These are phyloP conservation scores for Dexiosoma caninum DNA, from an alignment of 2,888 invertebrate genomes.

Conservation along the genomic window DNA sequence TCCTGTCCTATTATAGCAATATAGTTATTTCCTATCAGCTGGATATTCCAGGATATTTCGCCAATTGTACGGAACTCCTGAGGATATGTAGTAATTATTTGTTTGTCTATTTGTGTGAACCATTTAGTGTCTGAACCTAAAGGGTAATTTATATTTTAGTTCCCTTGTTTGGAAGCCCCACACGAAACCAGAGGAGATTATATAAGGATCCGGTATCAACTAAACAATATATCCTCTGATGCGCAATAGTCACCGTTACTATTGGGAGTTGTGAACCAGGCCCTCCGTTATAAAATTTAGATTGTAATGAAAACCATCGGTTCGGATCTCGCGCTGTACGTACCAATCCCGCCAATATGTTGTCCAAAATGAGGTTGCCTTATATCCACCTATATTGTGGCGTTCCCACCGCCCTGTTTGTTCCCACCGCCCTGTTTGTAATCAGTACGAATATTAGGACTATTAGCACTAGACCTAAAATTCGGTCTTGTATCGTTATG, in stretches of 20 bases:
- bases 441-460: no score
- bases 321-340: neutral
- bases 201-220: neutral
- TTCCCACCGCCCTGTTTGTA: no score
- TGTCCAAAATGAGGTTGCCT: neutral
- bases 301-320: neutral
- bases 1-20: neutral
- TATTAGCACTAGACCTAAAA: no score
- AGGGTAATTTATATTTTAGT: no score
- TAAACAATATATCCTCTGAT: neutral
- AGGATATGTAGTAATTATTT: neutral
- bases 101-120: neutral
- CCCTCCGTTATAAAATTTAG: no score
- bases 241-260: no score
- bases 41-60: neutral
- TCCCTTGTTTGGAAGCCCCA: neutral
- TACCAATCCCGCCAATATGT: neutral
- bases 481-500: no score
- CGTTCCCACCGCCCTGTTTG: no score
- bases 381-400: no score
- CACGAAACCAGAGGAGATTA: neutral
- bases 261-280: no score
- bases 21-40: neutral
- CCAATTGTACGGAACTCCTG: no score
- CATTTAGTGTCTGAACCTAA: neutral